phyloP scores from a whole-genome alignment of 2,797 vertebrate genomes.

The Rousettus madagascariensis region DNA sequence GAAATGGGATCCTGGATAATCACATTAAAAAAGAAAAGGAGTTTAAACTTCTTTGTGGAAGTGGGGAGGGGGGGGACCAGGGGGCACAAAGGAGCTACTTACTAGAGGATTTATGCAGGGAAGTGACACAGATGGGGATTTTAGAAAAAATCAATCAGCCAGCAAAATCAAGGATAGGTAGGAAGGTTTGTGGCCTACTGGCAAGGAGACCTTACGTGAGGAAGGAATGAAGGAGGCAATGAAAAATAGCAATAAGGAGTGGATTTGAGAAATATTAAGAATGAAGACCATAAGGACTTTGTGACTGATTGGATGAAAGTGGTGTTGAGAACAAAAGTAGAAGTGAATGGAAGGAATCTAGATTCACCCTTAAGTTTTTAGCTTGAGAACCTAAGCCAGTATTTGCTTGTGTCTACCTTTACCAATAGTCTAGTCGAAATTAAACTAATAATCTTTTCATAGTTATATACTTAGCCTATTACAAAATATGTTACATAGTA shows the following conservation, averaged over 20 bases:
- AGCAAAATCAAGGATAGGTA: background rate
- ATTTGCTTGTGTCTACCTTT: background rate
- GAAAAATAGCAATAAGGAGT: background rate
- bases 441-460: rapidly evolving
- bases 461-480: too few relatives aligned
- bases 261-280: background rate
- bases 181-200: background rate
- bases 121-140: background rate
- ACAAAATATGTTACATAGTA: background rate
- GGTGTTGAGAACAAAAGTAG: background rate
- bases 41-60: background rate
- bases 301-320: too few relatives aligned
- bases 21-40: background rate
- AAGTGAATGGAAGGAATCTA: background rate
- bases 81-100: background rate
- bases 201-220: background rate
- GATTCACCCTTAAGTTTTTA: background rate
- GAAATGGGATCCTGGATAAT: background rate
- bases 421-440: background rate
- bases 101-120: background rate
- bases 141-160: background rate
- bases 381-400: background rate
- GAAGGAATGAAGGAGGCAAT: background rate
- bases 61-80: background rate
- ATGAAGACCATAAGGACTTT: background rate